Percentiles rank a stretch among this genome's conserved stretches.
Conservation (phyloP, 2,113 vertebrate genomes). For the Morphnarchus princeps region DNA sequence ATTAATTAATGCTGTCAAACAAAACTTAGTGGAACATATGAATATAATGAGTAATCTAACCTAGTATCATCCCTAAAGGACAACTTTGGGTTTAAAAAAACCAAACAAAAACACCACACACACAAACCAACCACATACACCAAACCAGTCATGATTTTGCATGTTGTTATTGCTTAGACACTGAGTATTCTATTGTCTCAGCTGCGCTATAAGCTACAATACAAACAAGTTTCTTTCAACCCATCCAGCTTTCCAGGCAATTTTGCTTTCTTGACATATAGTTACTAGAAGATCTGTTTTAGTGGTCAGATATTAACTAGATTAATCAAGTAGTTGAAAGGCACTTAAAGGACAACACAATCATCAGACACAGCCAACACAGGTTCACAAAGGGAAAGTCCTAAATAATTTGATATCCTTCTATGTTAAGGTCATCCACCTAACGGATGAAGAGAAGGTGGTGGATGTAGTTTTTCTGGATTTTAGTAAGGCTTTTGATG, state of each 20-base stretch:
- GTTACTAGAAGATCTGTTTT: background rate
- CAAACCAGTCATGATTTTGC: background rate
- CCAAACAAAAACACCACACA: too few species aligned
- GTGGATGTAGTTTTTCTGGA: background rate
- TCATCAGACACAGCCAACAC: background rate
- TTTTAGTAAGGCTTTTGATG: background rate
- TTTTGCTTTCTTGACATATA: background rate
- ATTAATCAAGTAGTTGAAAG: background rate
- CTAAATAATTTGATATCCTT: background rate
- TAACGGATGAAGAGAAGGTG: background rate
- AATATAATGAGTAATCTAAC: background rate
- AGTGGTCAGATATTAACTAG: background rate
- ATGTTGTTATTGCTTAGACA: background rate
- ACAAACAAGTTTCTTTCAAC: background rate
- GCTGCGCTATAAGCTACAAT: background rate
- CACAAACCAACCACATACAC: background rate
- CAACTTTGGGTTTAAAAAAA: background rate
- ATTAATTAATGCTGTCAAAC: background rate
- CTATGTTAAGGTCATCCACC: background rate
- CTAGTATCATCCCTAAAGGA: background rate
- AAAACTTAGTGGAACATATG: background rate
- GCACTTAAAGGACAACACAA: background rate
- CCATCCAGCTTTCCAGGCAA: background rate
- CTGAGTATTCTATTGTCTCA: accelerated
- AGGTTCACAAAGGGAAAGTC: background rate